Evolutionary conservation across 2,113 vertebrate species (phyloP).

Genomic region (Prietella phreatophila): DNA sequence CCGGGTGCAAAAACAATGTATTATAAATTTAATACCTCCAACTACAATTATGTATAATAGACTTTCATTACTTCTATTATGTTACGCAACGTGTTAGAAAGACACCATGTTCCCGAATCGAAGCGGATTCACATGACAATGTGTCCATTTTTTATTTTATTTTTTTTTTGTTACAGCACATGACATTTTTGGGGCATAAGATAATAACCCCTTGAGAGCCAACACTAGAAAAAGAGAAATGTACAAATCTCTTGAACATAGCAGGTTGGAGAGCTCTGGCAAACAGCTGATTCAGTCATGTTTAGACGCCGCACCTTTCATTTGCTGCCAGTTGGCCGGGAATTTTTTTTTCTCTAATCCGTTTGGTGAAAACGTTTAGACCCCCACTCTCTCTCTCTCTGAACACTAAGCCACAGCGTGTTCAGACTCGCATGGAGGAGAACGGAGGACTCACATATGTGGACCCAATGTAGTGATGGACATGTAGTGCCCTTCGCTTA

Average conservation of each 20-base stretch:
- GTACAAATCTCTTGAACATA: slow-evolving; percentile 23
- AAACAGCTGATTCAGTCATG: slow-evolving; percentile 58
- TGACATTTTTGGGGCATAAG: slow-evolving; percentile 41
- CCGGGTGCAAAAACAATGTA: not conserved
- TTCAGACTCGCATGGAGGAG: slow-evolving; percentile 44
- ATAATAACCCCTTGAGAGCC: slow-evolving; percentile 44
- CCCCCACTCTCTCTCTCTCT: slow-evolving; percentile 1
- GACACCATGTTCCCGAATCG: not conserved
- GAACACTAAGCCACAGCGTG: slow-evolving; percentile 50
- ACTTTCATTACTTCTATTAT: slow-evolving; percentile 27
- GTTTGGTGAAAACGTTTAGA: slow-evolving; percentile 26
- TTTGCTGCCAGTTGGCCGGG: slow-evolving; percentile 51
- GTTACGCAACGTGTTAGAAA: not conserved
- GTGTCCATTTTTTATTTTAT: not conserved
- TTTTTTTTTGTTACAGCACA: not conserved
- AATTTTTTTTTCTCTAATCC: slow-evolving; percentile 37
- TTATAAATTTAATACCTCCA: slow-evolving; percentile 24
- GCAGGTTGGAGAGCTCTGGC: slow-evolving; percentile 24
- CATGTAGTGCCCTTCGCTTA: not conserved
- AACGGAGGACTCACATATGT: slow-evolving; percentile 33
- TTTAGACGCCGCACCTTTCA: slow-evolving; percentile 44
- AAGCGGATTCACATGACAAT: slow-evolving; percentile 22
- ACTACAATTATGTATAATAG: slow-evolving; percentile 25
- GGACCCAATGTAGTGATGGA: slow-evolving; percentile 25
- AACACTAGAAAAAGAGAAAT: slow-evolving; percentile 11